These are phyloP conservation scores for Pocillopora meandrina DNA, from an alignment of 92 coral and sea anemone species.

Conservation along the genomic window DNA sequence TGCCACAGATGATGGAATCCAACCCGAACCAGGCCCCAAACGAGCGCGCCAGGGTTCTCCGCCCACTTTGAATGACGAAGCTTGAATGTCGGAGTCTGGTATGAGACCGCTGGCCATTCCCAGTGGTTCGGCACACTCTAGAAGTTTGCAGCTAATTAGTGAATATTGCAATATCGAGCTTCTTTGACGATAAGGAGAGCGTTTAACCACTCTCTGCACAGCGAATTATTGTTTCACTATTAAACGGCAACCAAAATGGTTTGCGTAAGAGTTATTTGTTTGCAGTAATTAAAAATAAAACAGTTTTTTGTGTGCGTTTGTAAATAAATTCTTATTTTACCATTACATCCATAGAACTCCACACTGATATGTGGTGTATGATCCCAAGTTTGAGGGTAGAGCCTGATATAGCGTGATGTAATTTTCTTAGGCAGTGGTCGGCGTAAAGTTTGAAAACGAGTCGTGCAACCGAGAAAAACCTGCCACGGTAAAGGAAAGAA, in stretches of 20 bases:
- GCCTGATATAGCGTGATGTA: constrained; percentile 34
- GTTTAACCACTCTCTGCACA: not conserved
- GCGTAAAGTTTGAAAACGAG: constrained; percentile 1
- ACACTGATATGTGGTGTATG: not conserved
- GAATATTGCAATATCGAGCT: not conserved
- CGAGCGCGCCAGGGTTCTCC: constrained; percentile 62
- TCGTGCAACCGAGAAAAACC: constrained; percentile 23
- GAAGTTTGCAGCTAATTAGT: not conserved
- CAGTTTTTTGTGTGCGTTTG: not conserved
- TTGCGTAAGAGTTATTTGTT: too few species aligned
- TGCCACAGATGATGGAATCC: constrained; percentile 37
- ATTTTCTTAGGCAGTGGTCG: constrained; percentile 15
- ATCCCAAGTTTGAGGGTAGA: constrained; percentile 14
- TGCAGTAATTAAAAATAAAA: not conserved
- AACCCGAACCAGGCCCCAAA: constrained; percentile 42
- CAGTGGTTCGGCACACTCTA: constrained; percentile 36
- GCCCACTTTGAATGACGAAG: constrained; percentile 42
- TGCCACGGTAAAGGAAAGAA: not conserved
- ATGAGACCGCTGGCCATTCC: constrained; percentile 41
- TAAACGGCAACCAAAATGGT: too few species aligned
- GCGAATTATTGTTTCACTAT: too few species aligned
- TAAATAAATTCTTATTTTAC: not conserved
- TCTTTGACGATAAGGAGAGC: not conserved
- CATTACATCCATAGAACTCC: constrained; percentile 54
- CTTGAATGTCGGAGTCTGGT: constrained; percentile 40